Base-by-base conservation (phyloP, 2,888 invertebrate species). In the Athripsodes cinereus region DNA sequence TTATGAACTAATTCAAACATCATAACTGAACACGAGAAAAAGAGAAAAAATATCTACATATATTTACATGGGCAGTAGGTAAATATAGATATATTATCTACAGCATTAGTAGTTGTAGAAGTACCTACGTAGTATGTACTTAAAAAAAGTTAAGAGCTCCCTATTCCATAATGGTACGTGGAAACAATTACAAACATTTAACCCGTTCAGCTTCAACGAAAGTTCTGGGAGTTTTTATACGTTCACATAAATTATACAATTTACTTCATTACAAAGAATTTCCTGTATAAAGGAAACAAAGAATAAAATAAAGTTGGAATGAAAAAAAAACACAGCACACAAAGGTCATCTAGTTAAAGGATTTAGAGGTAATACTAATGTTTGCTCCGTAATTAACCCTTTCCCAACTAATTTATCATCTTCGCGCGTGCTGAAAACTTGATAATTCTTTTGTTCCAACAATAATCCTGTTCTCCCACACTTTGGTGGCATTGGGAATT, bases 401-500 rank as follows among this genome's bases (percentile, higher is more conserved):
- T 40, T 40, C 40, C 40, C 40, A 40, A 40, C 40, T 16, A 40
- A 40, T 40, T 40, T 40, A 40, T 40, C 40, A 40, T 40, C 40
- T 40, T 16, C 2, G 40, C 40, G 40, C 40, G 40, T 40, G 40
- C 40, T n/a, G 40, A 40, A 40, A 40, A 40, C n/a, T 40, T 40
- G 40, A 40, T 40, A 40, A 40, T 40, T 40, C 40, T 40, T 40
- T 40, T 40, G 40, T 40, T 40, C 40, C 40, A 40, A 40, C 40
- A 40, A 40, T 40, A 40, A 40, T 40, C 40, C 40, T 16, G 13
- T 13, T 40, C 40, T 40, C 40, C 16, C 40, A n/a, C n/a, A n/a
- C 5, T 13, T 40, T 13, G 40, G 40, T 16, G 16, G 16, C 40
- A 40, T 16, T 40, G 40, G 40, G 40, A 40, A 40, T 40, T 40